Percentiles rank a stretch among this genome's conserved stretches.
Conservation (phyloP, 2,797 vertebrate genomes). For the Anomalospiza imberbis region DNA sequence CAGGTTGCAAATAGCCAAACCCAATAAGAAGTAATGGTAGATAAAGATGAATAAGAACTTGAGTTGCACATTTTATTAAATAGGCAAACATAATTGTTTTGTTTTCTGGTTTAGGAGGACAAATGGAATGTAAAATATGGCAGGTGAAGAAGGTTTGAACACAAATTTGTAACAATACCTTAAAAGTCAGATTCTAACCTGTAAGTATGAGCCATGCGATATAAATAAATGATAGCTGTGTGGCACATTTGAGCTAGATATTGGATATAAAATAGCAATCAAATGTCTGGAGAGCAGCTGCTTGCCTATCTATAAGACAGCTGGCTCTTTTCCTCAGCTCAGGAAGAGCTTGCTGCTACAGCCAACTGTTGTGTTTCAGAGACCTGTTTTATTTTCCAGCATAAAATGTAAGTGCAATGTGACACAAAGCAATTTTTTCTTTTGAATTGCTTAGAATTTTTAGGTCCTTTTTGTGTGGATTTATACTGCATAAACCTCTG, state of each 20-base stretch:
- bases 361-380: constrained; percentile 23
- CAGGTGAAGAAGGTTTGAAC: background rate
- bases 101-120: background rate
- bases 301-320: constrained; percentile 19
- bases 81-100: background rate
- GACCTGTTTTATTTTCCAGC: constrained; percentile 17
- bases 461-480: background rate
- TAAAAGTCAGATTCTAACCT: background rate
- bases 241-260: background rate
- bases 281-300: constrained; percentile 48
- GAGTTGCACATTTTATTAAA: background rate
- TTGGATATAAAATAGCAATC: constrained; percentile 17
- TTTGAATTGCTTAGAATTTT: background rate
- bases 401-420: constrained; percentile 2
- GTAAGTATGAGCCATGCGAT: background rate
- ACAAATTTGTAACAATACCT: background rate
- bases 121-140: background rate
- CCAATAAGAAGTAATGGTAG: background rate
- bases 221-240: background rate
- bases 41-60: background rate
- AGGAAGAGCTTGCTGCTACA: background rate
- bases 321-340: constrained; percentile 16
- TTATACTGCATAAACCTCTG: background rate
- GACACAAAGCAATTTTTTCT: background rate
- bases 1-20: background rate